Percentiles rank a stretch among this genome's conserved stretches.
Conservation (phyloP, 2,113 vertebrate species). For the Cyphomyrus plagiostoma region DNA sequence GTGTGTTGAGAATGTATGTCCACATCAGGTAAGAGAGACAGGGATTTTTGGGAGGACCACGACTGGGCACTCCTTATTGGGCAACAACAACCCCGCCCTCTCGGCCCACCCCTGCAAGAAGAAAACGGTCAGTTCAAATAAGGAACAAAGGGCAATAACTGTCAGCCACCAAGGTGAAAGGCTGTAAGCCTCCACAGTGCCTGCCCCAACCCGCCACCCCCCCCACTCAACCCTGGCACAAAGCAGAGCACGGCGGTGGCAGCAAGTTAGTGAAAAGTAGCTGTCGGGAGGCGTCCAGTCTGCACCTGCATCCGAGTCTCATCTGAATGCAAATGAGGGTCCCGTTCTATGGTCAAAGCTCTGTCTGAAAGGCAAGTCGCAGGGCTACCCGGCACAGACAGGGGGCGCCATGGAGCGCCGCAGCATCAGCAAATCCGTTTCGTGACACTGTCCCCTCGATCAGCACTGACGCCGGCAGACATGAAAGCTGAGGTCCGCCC, state of each 20-base stretch:
- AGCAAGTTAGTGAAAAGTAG: not conserved
- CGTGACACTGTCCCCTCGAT: not conserved
- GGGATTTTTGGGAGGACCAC: not conserved
- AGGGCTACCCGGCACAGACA: not conserved
- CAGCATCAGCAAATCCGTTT: not conserved
- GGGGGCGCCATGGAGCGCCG: not conserved
- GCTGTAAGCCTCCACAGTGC: not conserved
- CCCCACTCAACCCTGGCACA: not conserved
- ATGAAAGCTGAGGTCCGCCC: not conserved
- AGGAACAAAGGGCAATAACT: constrained; percentile 16
- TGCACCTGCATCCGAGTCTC: not conserved
- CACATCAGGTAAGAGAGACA: not conserved
- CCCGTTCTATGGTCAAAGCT: not conserved
- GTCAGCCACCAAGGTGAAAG: not conserved
- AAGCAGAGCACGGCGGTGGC: not conserved
- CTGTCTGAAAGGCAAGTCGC: not conserved
- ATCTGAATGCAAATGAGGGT: constrained; percentile 3
- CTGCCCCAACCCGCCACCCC: not conserved
- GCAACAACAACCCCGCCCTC: not conserved
- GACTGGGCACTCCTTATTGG: not conserved
- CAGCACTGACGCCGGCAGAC: not conserved
- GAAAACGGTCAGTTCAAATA: not conserved
- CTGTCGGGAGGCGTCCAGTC: not conserved
- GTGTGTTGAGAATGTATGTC: not conserved
- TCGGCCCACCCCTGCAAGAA: not conserved